Evolutionary conservation across 2,113 vertebrate species (phyloP), one percentile per base, ranked within the genome.

Genomic region (Myxocyprinus asiaticus): DNA sequence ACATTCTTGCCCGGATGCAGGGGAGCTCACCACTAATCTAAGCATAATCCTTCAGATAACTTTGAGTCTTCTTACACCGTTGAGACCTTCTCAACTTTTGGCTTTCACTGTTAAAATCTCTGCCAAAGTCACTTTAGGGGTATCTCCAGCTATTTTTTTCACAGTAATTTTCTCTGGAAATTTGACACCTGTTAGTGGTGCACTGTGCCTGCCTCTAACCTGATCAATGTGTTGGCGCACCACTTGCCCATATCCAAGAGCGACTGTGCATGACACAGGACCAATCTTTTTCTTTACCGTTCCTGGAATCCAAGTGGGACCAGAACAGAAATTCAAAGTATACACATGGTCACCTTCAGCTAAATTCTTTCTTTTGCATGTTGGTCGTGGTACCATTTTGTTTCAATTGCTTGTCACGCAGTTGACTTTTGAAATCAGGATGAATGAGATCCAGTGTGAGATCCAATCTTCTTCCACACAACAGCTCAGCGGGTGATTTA

Each of bases 401-500:
- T 2, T 50, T 65, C 11, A 12, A 1, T 5, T 81, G 67, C 9
- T 61, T 80, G 7, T 22, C 4, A 10, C 65, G 6, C 7, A 71
- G 42, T 48, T 56, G 48, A 11, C 7, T 17, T 12, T 9, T 78
- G 4, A 81, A 53, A 6, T 81, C 70, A 7, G 66, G 61, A 72
- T 66, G 56, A 1, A 78, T 8, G 9, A 78, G 10, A 44, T 85
- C 74, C n/a, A 85, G 42, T 11, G 63, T 70, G 1, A n/a, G 56
- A 75, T 4, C 78, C 10, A 78, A 11, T 12, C 56, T 67, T 62
- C 77, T 71, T 5, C 62, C 67, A 10, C 15, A 7, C 33, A 81
- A 55, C 51, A 81, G 62, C 22, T 85, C 81, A 14, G 78, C 63
- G 6, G 75, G 78, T 14, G 65, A 79, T 6, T 70, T 51, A 4